Base-by-base conservation (phyloP, 2,888 invertebrate genomes). In the Drosophila limbata region DNA sequence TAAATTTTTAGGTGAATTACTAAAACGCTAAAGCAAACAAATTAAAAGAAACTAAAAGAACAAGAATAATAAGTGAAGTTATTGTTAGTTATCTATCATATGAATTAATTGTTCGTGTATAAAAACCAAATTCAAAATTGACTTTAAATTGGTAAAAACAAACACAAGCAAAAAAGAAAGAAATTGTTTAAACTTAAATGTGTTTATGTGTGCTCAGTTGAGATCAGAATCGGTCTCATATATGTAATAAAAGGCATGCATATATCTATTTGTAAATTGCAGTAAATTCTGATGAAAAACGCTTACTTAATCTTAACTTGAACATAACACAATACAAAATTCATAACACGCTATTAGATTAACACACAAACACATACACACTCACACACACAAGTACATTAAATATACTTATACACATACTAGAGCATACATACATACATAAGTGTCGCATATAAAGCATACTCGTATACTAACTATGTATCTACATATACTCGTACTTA, bases 21-120 rank as follows among this genome's bases (percentile, higher is more conserved):
- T 48, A 47, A 56, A 60, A 50, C 33, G 55, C 37, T 35, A 64
- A 42, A 52, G 48, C 19, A 59, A 65, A 61, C n/a, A 42, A 65
- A 75, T 56, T 42, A 51, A n/a, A n/a, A n/a, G n/a, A n/a, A 67
- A 47, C 45, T 61, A 40, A 56, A 52, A 39, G 56, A 61, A 69
- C 47, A 61, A 64, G 44, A 71, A 71, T 21, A 77, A 47, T 37
- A 47, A 47, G 19, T 71, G 63, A 57, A n/a, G 76, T 82, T 88
- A 89, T 88, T 89, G 88, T 84, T 90, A 89, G 79, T 77, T 77
- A 74, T 73, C 64, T 90, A 81, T 75, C 65, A 84, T 45, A 85
- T 62, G 68, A 60, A 65, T 48, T 50, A 65, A 77, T 57, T 76
- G 76, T 65, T 76, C 79, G 64, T 79, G 69, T 74, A 59, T 52